Evolutionary conservation across 2,888 invertebrate genomes (phyloP), one percentile per base, ranked within the genome.

Genomic region (Noctua janthina): DNA sequence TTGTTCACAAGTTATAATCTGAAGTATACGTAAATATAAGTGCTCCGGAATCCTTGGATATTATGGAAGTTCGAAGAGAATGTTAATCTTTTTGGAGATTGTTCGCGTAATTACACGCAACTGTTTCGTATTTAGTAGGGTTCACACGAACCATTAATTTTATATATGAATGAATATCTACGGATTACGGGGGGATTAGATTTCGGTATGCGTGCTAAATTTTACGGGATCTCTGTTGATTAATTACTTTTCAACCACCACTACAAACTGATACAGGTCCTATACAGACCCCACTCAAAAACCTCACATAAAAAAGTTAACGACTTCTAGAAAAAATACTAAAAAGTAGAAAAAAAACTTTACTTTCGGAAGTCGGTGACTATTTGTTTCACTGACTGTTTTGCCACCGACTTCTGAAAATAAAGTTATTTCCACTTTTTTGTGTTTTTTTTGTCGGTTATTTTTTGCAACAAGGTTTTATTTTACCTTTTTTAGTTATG

Each of bases 1-100:
- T 91, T 88, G 71, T 88, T 79, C 71, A 59, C 43, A 79, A 88
- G 87, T 82, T 79, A 73, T 85, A 84, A 85, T 80, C 84, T 64
- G 46, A 74, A 66, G 64, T 79, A 78, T 89, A 82, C 79, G 79
- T 74, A 84, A 85, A 86, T 85, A 81, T 76, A 84, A 81, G 87
- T 56, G 66, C 74, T 87, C 68, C 20, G 59, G 66, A 68, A 46
- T 43, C n/a, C 29, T 68, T 7, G n/a, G 68, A 68, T 83, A 64
- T 20, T 81, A 15, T 29, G 59, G 51, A 75, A 82, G 56, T 83
- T 74, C 51, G 51, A 23, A 73, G 35, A 68, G 74, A 76, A 79
- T 73, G 83, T 76, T 84, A 74, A 78, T 74, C 74, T 76, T 80
- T 79, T 74, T 72, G 35, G 20, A 69, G 76, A 85, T 84, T 81